Conservation (phyloP, 2,888 invertebrate genomes). For the Ormyrus nitidulus region DNA sequence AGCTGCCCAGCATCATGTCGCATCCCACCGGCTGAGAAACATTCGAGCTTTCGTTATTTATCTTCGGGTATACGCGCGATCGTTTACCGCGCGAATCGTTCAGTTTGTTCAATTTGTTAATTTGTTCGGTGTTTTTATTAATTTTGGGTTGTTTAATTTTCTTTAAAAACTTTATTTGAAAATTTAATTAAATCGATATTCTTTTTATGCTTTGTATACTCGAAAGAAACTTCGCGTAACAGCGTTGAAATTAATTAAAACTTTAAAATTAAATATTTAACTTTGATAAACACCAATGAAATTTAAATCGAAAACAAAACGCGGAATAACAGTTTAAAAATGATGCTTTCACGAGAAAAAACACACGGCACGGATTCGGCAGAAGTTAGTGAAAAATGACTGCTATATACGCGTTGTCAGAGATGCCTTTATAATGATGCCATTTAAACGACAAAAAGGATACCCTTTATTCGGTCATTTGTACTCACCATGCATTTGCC, state of each 20-base stretch:
- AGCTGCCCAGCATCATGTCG: slow-evolving; percentile 94
- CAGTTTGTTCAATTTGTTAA: too few species aligned
- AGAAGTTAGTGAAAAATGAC: slow-evolving; percentile 28
- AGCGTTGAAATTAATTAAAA: too few species aligned
- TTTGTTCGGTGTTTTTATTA: too few species aligned
- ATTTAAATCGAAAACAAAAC: background rate
- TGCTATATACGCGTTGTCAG: background rate
- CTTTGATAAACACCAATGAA: too few species aligned
- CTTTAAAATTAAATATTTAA: too few species aligned
- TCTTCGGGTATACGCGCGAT: background rate
- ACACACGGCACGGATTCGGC: background rate
- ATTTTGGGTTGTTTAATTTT: too few species aligned
- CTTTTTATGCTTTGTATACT: too few species aligned
- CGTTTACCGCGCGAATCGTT: background rate
- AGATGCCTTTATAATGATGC: slow-evolving; percentile 41
- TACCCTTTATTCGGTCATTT: slow-evolving; percentile 29
- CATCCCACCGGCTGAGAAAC: slow-evolving; percentile 89
- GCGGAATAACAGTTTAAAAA: background rate
- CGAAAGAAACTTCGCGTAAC: too few species aligned
- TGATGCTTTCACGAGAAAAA: background rate
- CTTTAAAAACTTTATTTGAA: too few species aligned
- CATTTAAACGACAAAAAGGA: slow-evolving; percentile 30
- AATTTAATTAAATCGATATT: too few species aligned
- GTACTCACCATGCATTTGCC: slow-evolving; percentile 90
- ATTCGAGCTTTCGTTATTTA: slow-evolving; percentile 23